Evolutionary conservation across 2,113 vertebrate genomes (phyloP), one percentile per base, ranked within the genome.

Genomic region (Ammodytes dubius): DNA sequence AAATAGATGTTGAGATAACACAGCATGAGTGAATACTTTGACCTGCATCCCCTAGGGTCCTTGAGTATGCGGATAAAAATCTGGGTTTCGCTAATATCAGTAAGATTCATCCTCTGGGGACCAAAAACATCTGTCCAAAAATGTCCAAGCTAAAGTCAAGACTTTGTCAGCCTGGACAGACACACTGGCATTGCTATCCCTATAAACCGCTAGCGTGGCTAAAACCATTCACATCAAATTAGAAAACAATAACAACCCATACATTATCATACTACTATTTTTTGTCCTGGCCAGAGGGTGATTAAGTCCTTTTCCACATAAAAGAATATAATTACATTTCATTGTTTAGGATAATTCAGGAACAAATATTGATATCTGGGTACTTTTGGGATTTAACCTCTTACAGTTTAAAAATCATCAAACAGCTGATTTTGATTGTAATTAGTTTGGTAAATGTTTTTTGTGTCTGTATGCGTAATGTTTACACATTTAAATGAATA

Each of bases 401-500:
- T 78, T 13, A 6, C 10, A n/a, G 2, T 70, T 60, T 11, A 4
- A 42, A 42, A n/a, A 35, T 46, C 6, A 40, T 27, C 43, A 77
- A 37, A 7, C 39, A 74, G 40, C 47, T 27, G 15, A n/a, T 9
- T 6, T 14, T 78, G 49, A 54, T 52, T 12, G 5, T 45, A 52
- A 52, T 72, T 0, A 66, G 35, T 39, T 37, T 64, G 9, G 19
- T 19, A 52, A 7, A 9, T 53, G 17, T 27, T 49, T 76, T 39
- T 19, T 50, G n/a, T 72, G 4, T 67, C 8, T 47, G 19, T n/a
- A 17, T 19, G 45, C 3, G 10, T 52, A 12, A 45, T 52, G 40
- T 75, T 64, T 50, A 67, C 12, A n/a, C 27, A 56, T 70, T 11
- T 59, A 39, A 79, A 74, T 69, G 43, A 17, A 52, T 40, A 40